Base-by-base conservation (phyloP, 2,113 vertebrate genomes). In the Sula dactylatra region DNA sequence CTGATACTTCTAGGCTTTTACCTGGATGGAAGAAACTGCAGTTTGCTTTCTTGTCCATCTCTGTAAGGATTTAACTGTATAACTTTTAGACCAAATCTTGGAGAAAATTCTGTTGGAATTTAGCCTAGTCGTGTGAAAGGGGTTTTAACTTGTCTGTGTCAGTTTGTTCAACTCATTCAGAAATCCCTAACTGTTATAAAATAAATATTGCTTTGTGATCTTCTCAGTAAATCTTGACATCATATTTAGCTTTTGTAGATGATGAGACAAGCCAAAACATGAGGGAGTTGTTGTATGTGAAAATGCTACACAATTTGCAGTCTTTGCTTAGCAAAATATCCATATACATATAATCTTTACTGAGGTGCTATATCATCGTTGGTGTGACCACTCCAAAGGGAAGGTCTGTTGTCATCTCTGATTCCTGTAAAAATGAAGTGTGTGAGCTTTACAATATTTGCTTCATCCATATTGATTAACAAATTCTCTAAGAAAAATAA, bases 141-240 rank as follows among this genome's bases (percentile, higher is more conserved):
- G 42, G 9, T 69, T 91, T 92, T 90, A 80, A 49, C 45, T 91
- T 82, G 49, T 90, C 86, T 72, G 24, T 69, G 71, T 56, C 82
- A 24, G 27, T 91, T 88, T 80, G 64, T 45, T 94, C 66, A 72
- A 70, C 44, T 93, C 40, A 8, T 77, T 72, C 78, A 94, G 74
- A 66, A 21, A 20, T 77, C 49, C 42, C 73, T 82, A 78, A 76
- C 88, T 94, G 56, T 61, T 92, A 45, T 24, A 81, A 91, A 93
- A 93, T 67, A 47, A 90, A 85, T 72, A 77, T 19, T 70, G 66
- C n/a, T 88, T 95, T 95, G 66, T 93, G 87, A 88, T 92, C 85
- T 91, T 93, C 89, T 85, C 74, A 82, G 42, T 78, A 94, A 94
- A 85, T 71, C 49, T 88, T 79, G 74, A 79, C 49, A 73, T 61